Conservation (phyloP, 1,140 invertebrate genomes). For the Solenopsis invicta region DNA sequence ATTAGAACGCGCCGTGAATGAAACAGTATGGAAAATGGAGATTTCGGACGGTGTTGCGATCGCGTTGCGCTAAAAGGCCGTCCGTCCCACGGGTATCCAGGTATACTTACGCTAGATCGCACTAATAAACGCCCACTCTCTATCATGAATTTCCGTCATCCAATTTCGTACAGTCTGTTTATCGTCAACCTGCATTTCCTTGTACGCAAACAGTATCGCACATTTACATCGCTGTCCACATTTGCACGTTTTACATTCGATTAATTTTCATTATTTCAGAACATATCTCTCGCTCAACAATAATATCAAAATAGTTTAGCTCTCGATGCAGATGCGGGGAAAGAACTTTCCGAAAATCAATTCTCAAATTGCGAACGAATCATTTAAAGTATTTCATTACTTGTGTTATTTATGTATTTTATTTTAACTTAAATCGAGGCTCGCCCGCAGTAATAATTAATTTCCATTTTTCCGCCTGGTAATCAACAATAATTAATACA, state of each 20-base stretch:
- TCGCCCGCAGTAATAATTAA: not conserved
- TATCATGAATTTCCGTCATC: slow-evolving; percentile 18
- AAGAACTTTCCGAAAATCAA: not conserved
- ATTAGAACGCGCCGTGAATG: slow-evolving; percentile 80
- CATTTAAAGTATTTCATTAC: not conserved
- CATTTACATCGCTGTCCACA: not conserved
- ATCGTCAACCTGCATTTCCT: not conserved
- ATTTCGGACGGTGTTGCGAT: slow-evolving; percentile 79
- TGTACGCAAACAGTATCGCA: not conserved
- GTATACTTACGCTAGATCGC: slow-evolving; percentile 19
- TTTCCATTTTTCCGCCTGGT: not conserved
- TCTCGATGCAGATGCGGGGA: not conserved
- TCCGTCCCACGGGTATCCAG: not conserved
- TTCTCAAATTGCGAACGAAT: not conserved
- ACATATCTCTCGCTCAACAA: not conserved
- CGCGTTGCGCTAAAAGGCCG: slow-evolving; percentile 56
- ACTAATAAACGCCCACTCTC: slow-evolving; percentile 6
- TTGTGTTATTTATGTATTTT: not conserved
- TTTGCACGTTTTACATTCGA: not conserved
- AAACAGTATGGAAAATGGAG: slow-evolving; percentile 78
- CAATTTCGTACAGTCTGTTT: slow-evolving; percentile 8
- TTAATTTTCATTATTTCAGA: slow-evolving; percentile 6
- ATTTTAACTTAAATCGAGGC: not conserved
- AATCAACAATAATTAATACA: slow-evolving; percentile 2
- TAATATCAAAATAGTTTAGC: not conserved